Evolutionary conservation across 2,888 invertebrate genomes (phyloP), one percentile per base, ranked within the genome.

Genomic region (Chironomus tentans): DNA sequence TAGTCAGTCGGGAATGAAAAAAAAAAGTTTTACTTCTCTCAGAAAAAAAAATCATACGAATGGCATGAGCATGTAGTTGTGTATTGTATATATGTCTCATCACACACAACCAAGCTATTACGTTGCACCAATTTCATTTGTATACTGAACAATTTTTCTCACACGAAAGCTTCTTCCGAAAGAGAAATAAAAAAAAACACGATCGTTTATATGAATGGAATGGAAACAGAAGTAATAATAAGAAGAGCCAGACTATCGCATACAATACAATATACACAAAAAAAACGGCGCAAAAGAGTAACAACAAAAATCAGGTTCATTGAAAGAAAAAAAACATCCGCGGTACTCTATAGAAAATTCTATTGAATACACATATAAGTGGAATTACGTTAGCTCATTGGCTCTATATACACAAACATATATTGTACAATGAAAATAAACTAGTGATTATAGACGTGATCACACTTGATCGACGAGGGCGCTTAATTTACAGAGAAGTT

Each of bases 301-400:
- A 72, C 38, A 72, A 62, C 72, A 72, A 62, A 70, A 72, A 72
- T 68, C 74, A 74, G 74, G 74, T 74, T 74, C 74, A 74, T 47
- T 65, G 74, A 74, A 74, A 74, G 74, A 62, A 24, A 65, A 15
- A 65, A 24, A 65, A 24, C 3, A 65, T 21, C 24, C 22, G 21
- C 65, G 65, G 21, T 13, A 21, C 65, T 65, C 21, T 21, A 65
- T 65, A 21, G 22, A 65, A 65, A 56, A 56, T 56, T 56, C 56
- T 56, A 56, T 56, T 38, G 38, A 56, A 56, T 10, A 56, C 15
- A 56, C 18, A 56, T 56, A 15, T 15, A 56, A 56, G 18, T 56
- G n/a, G n/a, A 56, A 15, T 15, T 56, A 56, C 15, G 18, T 56
- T 56, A 56, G 15, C 15, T 56, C 18, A 18, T n/a, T 56, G 38